Percentiles rank a stretch among this genome's conserved stretches.
phyloP scores from a whole-genome alignment of 2,797 vertebrate genomes.

The Clarias fuscus region DNA sequence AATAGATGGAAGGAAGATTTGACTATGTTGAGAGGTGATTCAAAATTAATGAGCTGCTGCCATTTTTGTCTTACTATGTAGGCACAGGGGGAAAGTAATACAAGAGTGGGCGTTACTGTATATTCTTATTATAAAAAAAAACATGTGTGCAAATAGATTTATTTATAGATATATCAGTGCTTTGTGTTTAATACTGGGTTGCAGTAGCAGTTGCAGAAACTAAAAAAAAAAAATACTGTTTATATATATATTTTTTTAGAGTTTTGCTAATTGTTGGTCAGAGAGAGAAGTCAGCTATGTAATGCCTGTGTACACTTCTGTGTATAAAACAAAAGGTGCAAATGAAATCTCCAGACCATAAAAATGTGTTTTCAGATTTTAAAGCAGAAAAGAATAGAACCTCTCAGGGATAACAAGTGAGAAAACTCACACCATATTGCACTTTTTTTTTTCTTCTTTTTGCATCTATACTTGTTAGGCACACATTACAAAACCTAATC shows the following conservation, averaged over 20 bases:
- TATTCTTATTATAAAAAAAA: conserved; percentile 18
- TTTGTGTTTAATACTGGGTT: conserved; percentile 28
- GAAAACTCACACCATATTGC: conserved; percentile 22
- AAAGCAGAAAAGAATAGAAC: conserved; percentile 19
- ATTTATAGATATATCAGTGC: conserved; percentile 2
- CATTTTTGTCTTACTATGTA: conserved; percentile 50
- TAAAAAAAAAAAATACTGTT: neutral
- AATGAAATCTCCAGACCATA: conserved; percentile 34
- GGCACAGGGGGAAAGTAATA: conserved; percentile 46
- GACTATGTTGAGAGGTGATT: conserved; percentile 65
- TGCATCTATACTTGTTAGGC: conserved; percentile 36
- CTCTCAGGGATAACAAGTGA: conserved; percentile 13
- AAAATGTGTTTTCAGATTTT: conserved; percentile 34
- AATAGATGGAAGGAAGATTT: conserved; percentile 62
- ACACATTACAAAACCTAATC: conserved; percentile 49
- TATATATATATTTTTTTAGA: neutral
- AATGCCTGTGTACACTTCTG: conserved; percentile 6
- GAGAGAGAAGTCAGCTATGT: conserved; percentile 9
- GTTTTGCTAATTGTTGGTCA: conserved; percentile 24
- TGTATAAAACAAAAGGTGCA: conserved; percentile 17
- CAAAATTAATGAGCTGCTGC: conserved; percentile 66
- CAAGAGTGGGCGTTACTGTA: conserved; percentile 20
- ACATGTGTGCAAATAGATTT: neutral
- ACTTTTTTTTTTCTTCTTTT: conserved; percentile 17
- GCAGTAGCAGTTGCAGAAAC: neutral